A percentile compares a stretch with the other conserved stretches of the same genome.
phyloP scores from a whole-genome alignment of 2,113 vertebrate genomes.

The Hoplias malabaricus region DNA sequence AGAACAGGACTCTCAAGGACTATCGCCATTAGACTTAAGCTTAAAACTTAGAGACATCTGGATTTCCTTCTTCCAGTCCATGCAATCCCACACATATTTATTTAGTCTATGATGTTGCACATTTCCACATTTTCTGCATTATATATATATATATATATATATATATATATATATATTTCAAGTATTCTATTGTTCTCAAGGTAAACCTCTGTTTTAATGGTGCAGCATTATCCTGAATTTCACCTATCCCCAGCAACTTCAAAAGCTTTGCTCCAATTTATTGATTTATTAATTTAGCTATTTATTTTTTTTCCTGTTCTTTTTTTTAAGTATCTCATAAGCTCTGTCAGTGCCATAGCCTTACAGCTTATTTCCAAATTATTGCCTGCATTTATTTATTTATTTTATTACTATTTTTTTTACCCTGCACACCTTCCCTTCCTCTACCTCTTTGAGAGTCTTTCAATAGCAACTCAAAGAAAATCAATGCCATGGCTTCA shows the following conservation, averaged over 20 bases:
- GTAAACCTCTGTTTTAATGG: slow-evolving; percentile 54
- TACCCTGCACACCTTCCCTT: not conserved
- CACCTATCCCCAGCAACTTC: slow-evolving; percentile 55
- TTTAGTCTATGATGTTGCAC: no score
- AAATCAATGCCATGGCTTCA: slow-evolving; percentile 44
- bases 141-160: no score
- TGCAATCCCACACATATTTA: no score
- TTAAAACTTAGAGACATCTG: no score
- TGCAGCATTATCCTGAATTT: slow-evolving; percentile 47
- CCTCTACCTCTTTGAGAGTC: slow-evolving; percentile 4
- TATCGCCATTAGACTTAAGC: no score
- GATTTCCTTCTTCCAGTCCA: no score
- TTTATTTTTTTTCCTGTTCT: slow-evolving; percentile 38
- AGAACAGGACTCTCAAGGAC: no score
- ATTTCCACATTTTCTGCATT: no score
- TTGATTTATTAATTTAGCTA: no score
- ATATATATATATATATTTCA: not conserved
- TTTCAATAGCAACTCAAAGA: slow-evolving; percentile 36
- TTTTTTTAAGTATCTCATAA: slow-evolving; percentile 66
- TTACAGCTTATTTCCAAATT: slow-evolving; percentile 54
- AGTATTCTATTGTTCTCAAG: slow-evolving; percentile 32
- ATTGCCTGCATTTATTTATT: slow-evolving; percentile 60
- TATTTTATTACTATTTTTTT: slow-evolving; percentile 52
- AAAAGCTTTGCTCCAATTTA: slow-evolving; percentile 52
- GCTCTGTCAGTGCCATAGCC: slow-evolving; percentile 56